phyloP scores from a whole-genome alignment of 2,888 invertebrate genomes.

The Rhyacophila evoluta region DNA sequence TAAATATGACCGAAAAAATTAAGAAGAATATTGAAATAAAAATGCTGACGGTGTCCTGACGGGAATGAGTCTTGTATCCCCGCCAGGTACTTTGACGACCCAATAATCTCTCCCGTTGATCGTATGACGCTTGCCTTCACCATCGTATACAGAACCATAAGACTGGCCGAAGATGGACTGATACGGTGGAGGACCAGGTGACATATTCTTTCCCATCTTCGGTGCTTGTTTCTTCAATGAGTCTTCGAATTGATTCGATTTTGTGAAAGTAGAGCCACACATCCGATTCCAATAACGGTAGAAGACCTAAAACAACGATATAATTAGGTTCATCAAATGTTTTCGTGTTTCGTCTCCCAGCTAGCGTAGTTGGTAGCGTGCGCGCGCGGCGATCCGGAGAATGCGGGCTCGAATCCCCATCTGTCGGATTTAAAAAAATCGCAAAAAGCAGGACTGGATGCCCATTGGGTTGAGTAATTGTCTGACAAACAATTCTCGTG shows the following conservation, averaged over 20 bases:
- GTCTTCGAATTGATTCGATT: background rate
- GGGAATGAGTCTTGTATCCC: conserved; percentile 78
- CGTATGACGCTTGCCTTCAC: conserved; percentile 65
- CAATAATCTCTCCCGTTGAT: conserved; percentile 85
- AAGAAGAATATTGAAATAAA: conserved; percentile 74
- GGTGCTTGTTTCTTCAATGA: conserved; percentile 23
- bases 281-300: conserved; percentile 47
- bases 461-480: too few relatives aligned
- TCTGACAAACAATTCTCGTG: too few relatives aligned
- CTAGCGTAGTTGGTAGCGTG: too few relatives aligned
- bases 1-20: conserved; percentile 46
- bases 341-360: too few relatives aligned
- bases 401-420: too few relatives aligned
- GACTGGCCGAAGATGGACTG: conserved; percentile 70
- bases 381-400: too few relatives aligned
- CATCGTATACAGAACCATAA: conserved; percentile 57
- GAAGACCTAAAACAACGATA: conserved; percentile 50
- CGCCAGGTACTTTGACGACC: conserved; percentile 72
- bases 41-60: conserved; percentile 82
- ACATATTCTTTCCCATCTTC: conserved; percentile 43
- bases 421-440: too few relatives aligned
- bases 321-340: too few relatives aligned
- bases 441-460: too few relatives aligned
- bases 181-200: conserved; percentile 74
- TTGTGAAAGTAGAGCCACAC: conserved; percentile 31